Evolutionary conservation across 2,888 invertebrate species (phyloP), one percentile per base, ranked within the genome.

Genomic region (Acrocera orbiculus): DNA sequence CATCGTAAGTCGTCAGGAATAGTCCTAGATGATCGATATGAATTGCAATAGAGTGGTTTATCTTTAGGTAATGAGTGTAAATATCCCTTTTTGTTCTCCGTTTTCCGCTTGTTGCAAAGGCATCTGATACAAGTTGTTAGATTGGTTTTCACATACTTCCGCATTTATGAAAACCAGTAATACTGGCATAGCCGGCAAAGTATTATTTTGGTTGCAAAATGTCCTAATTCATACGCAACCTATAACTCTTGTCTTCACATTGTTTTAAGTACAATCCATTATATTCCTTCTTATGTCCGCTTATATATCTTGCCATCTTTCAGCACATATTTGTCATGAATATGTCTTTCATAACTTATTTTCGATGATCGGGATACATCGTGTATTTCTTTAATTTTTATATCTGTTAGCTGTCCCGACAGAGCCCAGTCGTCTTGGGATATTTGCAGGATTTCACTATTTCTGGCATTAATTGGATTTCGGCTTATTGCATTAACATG

Each of bases 261-360:
- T 19, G 36, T 35, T 30, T 26, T 32, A 5, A 41, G 42, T 1
- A 44, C 37, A 8, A 41, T 32, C 37, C 38, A 37, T 10, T 40
- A 32, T 20, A 39, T 28, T 10, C 9, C 25, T 11, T 25, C n/a
- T 2, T 25, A 5, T 2, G 25, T 25, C 5, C 5, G 7, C 5
- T n/a, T 6, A 11, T 25, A 25, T 5, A 25, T 11, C n/a, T n/a
- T 25, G 6, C 25, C 25, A 11, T 25, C n/a, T 2, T 25, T 8
- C 13, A 25, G 25, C 7, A 8, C 7, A n/a, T 25, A 25, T 25
- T 25, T n/a, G 5, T 10, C n/a, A 25, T 25, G 25, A 5, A 25
- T 11, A 10, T 5, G 5, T 25, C n/a, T 6, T 25, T 27, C 27
- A 27, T 27, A 27, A 15, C 15, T 15, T 9, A 15, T 27, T 27